Evolutionary conservation across 1,140 invertebrate species (phyloP), one percentile per base, ranked within the genome.

Genomic region (Drosophila neocordata): DNA sequence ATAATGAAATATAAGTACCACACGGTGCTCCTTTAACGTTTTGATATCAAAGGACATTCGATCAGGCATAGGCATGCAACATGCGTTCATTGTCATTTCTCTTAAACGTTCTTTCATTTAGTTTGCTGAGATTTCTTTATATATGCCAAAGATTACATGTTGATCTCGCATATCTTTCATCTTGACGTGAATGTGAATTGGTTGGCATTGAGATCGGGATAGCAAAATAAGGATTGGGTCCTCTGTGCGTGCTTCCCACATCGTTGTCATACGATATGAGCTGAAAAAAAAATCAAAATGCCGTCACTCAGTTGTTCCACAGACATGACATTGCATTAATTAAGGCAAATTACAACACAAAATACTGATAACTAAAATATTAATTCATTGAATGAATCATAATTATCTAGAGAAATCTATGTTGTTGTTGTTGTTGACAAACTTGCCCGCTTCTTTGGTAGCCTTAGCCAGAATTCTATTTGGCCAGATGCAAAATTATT

Each of bases 141-240:
- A 87, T 77, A 85, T 85, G 82, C 65, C 78, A 85, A 85, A 85
- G 82, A 85, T 85, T 85, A 88, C 82, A 85, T 87, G 82, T 85
- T 85, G 82, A 85, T 85, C 82, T 85, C 82, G 82, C 83, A 82
- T 85, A 85, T 85, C 82, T 85, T 85, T 85, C 74, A 85, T 85
- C 83, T 85, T 72, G 69, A 74, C 70, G 73, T 64, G 38, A 59
- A 59, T 67, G 62, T 41, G 69, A 71, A 73, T 78, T 58, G 63
- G 58, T 63, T 41, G 44, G 38, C 18, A 48, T 48, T 48, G 41
- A 35, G 57, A 59, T 41, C 20, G 57, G 18, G 57, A 20, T 35
- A 51, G 56, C 31, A n/a, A 13, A 24, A 24, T 4, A 24, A 24
- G 22, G 9, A 44, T 41, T 31, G 38, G 18, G 66, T 65, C 60